Evolutionary conservation across 2,113 vertebrate genomes (phyloP).

Genomic region (Lynx canadensis): DNA sequence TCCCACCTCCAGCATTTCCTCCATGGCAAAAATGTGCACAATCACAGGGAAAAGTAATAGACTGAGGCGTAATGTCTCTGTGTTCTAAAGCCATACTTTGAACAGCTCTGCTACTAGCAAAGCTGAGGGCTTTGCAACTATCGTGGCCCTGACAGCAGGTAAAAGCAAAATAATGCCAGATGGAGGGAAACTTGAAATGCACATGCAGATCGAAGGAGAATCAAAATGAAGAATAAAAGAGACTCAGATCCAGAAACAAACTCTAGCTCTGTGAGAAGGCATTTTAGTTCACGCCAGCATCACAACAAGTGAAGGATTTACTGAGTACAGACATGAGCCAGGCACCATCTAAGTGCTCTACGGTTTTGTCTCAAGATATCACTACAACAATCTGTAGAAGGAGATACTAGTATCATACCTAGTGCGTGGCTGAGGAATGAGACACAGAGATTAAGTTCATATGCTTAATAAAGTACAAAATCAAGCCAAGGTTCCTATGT

Average conservation of each 20-base stretch:
- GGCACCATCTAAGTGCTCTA: neutral
- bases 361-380: neutral
- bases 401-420: neutral
- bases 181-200: neutral
- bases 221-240: neutral
- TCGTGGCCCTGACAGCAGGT: neutral
- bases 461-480: neutral
- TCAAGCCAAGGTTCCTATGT: neutral
- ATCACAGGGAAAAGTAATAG: conserved; percentile 46
- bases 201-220: neutral
- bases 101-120: neutral
- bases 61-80: neutral
- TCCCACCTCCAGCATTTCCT: conserved; percentile 25
- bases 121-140: neutral
- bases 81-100: neutral
- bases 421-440: neutral
- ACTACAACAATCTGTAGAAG: neutral
- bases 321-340: neutral
- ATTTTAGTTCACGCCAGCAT: neutral
- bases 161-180: neutral
- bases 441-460: neutral
- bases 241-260: neutral
- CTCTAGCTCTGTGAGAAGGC: neutral
- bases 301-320: neutral
- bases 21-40: neutral